A percentile compares a stretch with the other conserved stretches of the same genome.
Evolutionary conservation across 1,140 invertebrate species (phyloP).

Genomic region (Solenopsis fugax): DNA sequence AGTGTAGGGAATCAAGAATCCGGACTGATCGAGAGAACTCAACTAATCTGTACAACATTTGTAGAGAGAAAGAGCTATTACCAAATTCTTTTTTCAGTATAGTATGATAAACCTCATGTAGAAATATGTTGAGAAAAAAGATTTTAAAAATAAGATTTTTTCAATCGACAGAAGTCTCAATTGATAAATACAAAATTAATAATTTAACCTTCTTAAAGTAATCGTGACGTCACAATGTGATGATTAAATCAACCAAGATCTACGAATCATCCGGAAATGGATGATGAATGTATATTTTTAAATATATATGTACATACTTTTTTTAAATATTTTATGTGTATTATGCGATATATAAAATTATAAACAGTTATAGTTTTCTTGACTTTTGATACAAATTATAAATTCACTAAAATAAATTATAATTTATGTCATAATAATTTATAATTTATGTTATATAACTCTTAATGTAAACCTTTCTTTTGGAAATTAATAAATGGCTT

Average conservation of each 20-base stretch:
- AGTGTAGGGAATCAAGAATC: too few relatives aligned
- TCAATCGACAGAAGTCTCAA: not conserved
- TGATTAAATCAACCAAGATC: not conserved
- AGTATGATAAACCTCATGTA: too few relatives aligned
- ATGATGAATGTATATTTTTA: not conserved
- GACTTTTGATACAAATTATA: not conserved
- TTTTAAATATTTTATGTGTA: not conserved
- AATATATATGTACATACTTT: not conserved
- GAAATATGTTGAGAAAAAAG: not conserved
- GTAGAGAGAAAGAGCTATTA: too few relatives aligned
- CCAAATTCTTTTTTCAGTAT: too few relatives aligned
- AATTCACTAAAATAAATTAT: too few relatives aligned
- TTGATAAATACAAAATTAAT: not conserved
- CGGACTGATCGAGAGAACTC: too few relatives aligned
- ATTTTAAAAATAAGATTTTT: not conserved
- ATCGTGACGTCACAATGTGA: not conserved
- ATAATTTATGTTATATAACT: too few relatives aligned
- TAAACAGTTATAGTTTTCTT: not conserved
- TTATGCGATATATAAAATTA: not conserved
- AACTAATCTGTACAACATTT: too few relatives aligned
- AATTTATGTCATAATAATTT: too few relatives aligned
- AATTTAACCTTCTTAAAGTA: not conserved
- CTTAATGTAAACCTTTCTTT: too few relatives aligned
- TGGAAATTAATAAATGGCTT: not conserved
- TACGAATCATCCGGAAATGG: not conserved